Percentiles rank a stretch among this genome's conserved stretches.
Evolutionary conservation across 2,113 vertebrate species (phyloP).

Genomic region (Leptobrachium ailaonicum): DNA sequence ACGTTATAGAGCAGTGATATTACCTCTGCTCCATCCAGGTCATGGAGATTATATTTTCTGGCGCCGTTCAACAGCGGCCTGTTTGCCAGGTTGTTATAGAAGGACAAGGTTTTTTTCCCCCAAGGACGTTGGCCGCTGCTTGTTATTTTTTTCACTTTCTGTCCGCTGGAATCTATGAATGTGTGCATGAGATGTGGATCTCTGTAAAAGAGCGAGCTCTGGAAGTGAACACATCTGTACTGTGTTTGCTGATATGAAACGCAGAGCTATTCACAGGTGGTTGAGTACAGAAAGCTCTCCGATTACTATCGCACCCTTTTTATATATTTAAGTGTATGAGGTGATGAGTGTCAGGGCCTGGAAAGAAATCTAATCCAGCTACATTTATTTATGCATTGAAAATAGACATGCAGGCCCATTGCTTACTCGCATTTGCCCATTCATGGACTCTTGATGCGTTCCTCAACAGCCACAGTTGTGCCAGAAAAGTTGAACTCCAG

Average conservation of each 20-base stretch:
- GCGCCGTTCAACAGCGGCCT: too few relatives aligned
- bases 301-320: slow-evolving; percentile 9
- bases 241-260: slow-evolving; percentile 8
- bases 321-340: background rate
- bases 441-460: too few relatives aligned
- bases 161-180: background rate
- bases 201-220: background rate
- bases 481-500: too few relatives aligned
- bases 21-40: too few relatives aligned
- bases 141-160: too few relatives aligned
- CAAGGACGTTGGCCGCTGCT: too few relatives aligned
- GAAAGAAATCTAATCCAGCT: slow-evolving; percentile 8
- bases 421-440: too few relatives aligned
- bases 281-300: background rate
- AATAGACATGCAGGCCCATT: slow-evolving; percentile 15
- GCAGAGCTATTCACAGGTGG: background rate
- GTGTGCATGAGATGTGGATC: background rate
- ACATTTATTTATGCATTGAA: slow-evolving; percentile 22
- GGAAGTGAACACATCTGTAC: background rate
- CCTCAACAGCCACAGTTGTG: too few relatives aligned
- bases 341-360: slow-evolving; percentile 5
- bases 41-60: too few relatives aligned
- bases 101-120: too few relatives aligned
- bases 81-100: too few relatives aligned
- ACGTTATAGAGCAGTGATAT: too few relatives aligned